Conservation (phyloP, 2,113 vertebrate species). For the Nyctibius bracteatus region DNA sequence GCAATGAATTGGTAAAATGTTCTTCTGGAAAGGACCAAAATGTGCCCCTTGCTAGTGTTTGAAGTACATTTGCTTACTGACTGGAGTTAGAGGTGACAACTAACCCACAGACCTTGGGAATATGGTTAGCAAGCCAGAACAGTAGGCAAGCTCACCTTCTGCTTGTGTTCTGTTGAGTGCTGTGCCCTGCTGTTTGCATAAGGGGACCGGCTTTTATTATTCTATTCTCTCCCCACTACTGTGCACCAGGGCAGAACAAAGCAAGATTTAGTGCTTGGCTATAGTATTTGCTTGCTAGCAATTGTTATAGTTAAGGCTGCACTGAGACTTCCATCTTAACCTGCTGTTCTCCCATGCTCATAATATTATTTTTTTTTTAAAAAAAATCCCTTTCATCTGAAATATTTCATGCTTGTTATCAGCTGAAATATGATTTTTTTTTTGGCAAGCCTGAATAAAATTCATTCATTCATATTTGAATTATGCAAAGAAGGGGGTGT, state of each 20-base stretch:
- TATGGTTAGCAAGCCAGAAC: not conserved
- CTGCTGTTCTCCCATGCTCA: slow-evolving; percentile 13
- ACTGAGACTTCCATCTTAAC: slow-evolving; percentile 13
- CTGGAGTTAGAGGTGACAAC: not conserved
- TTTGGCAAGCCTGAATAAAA: slow-evolving; percentile 49
- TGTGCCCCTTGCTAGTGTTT: not conserved
- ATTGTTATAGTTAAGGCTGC: slow-evolving; percentile 27
- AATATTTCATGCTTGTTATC: slow-evolving; percentile 48
- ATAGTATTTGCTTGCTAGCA: slow-evolving; percentile 35
- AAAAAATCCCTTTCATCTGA: slow-evolving; percentile 4
- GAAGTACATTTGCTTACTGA: not conserved
- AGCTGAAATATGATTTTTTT: slow-evolving; percentile 11
- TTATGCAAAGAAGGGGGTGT: slow-evolving; percentile 34
- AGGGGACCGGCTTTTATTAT: slow-evolving; percentile 10
- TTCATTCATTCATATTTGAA: slow-evolving; percentile 52
- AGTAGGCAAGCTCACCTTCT: slow-evolving; percentile 27
- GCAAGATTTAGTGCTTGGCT: slow-evolving; percentile 32
- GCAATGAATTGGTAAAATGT: not conserved
- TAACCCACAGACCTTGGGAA: slow-evolving; percentile 25
- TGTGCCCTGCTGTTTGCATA: slow-evolving; percentile 45
- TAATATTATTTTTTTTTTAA: not conserved
- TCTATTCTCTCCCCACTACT: slow-evolving; percentile 15
- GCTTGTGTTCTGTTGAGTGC: not conserved
- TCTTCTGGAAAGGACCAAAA: slow-evolving; percentile 2
- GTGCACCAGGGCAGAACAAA: slow-evolving; percentile 48